Conservation (phyloP, 2,797 vertebrate species). For the Sciaenops ocellatus region DNA sequence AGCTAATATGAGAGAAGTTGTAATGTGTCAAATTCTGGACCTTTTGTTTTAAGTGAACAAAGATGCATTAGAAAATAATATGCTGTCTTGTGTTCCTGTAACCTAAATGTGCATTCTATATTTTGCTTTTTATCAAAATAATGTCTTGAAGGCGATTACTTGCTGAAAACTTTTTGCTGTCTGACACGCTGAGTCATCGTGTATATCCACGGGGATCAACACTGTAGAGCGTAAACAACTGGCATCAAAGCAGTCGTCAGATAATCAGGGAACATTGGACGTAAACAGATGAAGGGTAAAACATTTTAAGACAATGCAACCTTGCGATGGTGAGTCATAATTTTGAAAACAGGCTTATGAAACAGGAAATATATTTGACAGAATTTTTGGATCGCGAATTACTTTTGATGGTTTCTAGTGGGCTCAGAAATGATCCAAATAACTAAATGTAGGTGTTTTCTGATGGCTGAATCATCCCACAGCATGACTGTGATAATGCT, state of each 20-base stretch:
- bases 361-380: conserved; percentile 9
- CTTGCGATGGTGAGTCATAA: conserved; percentile 40
- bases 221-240: conserved; percentile 15
- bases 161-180: conserved; percentile 1
- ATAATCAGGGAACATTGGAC: conserved; percentile 17
- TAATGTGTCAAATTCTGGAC: not conserved
- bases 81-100: not conserved
- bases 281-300: conserved; percentile 23
- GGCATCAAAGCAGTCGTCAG: conserved; percentile 26
- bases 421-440: no score
- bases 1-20: not conserved
- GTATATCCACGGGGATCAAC: conserved; percentile 26
- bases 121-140: not conserved
- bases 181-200: conserved; percentile 39
- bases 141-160: not conserved
- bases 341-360: conserved; percentile 26
- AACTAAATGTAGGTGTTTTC: no score
- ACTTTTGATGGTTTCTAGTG: not conserved
- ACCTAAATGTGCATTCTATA: not conserved
- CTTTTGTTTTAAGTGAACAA: not conserved
- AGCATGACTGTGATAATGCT: not conserved
- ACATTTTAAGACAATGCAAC: not conserved
- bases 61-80: not conserved
- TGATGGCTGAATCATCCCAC: not conserved
- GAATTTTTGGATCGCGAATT: not conserved